Conservation (phyloP, 2,113 vertebrate genomes). For the Siphamia tubifer region DNA sequence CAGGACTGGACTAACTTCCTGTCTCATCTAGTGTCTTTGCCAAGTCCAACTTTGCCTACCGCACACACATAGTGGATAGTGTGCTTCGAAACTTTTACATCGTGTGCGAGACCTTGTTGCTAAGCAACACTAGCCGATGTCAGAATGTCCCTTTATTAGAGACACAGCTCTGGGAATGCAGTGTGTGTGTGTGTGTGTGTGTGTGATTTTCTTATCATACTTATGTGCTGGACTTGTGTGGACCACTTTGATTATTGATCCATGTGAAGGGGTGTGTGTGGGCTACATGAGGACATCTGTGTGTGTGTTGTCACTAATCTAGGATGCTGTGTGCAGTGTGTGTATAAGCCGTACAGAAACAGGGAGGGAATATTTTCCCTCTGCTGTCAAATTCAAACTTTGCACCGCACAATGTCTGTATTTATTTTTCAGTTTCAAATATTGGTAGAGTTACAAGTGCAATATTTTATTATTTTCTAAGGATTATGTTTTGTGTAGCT, state of each 20-base stretch:
- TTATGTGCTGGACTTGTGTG: background rate
- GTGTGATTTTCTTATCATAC: background rate
- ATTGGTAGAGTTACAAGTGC: no score
- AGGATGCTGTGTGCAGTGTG: background rate
- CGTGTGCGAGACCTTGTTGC: constrained; percentile 39
- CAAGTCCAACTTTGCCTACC: background rate
- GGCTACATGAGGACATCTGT: background rate
- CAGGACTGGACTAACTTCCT: background rate
- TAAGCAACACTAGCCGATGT: constrained; percentile 41
- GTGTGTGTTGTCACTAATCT: constrained; percentile 4
- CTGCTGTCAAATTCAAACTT: background rate
- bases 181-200: background rate
- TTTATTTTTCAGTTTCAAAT: background rate
- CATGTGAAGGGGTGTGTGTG: background rate
- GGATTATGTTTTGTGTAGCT: background rate
- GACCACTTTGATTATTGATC: background rate
- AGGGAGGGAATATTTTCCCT: background rate
- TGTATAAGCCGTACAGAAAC: background rate
- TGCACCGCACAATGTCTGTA: background rate
- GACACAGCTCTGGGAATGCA: background rate
- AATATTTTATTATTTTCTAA: no score
- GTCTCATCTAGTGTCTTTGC: background rate
- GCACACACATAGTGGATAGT: background rate
- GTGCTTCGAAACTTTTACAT: background rate
- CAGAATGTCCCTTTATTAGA: constrained; percentile 3